Percentiles rank a stretch among this genome's conserved stretches.
Conservation (phyloP, 2,113 vertebrate species). For the Leptocoma aspasia region DNA sequence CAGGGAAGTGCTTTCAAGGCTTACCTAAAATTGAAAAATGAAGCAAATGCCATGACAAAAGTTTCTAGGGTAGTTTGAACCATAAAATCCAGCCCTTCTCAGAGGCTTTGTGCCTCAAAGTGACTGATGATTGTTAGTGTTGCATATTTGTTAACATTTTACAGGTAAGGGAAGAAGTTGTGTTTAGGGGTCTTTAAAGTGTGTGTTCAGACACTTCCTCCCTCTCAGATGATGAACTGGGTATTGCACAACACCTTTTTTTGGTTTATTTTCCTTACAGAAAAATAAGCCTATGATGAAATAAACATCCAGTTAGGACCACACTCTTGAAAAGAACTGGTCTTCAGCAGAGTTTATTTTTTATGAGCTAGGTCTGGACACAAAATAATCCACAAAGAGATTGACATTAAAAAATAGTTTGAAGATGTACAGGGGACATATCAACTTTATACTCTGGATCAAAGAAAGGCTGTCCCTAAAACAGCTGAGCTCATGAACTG, state of each 20-base stretch:
- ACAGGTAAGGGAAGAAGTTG: neutral
- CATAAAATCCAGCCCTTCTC: neutral
- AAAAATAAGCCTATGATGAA: neutral
- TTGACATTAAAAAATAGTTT: neutral
- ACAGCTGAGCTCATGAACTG: neutral
- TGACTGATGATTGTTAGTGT: neutral
- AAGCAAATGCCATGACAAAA: neutral
- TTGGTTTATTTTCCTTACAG: neutral
- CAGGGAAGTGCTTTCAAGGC: neutral
- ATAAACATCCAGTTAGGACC: neutral
- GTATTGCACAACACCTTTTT: neutral
- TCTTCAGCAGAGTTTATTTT: neutral
- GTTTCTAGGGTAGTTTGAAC: neutral
- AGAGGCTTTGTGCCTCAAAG: neutral
- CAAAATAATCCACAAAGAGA: neutral
- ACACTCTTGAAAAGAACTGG: neutral
- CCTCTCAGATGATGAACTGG: neutral
- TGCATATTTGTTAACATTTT: rapidly evolving
- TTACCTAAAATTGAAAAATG: neutral
- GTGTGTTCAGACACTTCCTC: neutral
- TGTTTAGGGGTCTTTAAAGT: neutral
- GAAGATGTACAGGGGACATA: neutral
- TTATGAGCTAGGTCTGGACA: neutral
- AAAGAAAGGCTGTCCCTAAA: neutral
- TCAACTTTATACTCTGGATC: neutral